Percentiles rank a stretch among this genome's conserved stretches.
These are phyloP conservation scores for Ochlodes sylvanus DNA, from an alignment of 2,888 invertebrate genomes.

Conservation along the genomic window DNA sequence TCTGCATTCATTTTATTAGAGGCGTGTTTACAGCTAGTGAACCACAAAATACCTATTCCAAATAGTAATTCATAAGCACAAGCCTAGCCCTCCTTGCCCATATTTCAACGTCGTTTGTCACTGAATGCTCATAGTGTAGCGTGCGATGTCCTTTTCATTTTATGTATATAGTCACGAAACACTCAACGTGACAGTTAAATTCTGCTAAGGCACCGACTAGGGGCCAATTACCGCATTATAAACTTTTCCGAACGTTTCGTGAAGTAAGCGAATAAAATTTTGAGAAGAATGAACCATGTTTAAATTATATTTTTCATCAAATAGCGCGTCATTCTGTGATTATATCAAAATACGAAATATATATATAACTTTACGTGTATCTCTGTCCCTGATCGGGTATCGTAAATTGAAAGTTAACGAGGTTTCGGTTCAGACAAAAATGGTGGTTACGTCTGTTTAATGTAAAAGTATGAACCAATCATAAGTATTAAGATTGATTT, in stretches of 20 bases:
- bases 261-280: no score
- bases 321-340: no score
- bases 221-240: background rate
- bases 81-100: background rate
- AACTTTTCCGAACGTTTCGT: background rate
- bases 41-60: background rate
- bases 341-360: no score
- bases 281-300: no score
- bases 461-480: no score
- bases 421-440: no score
- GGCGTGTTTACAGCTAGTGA: background rate
- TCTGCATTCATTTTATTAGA: background rate
- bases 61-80: background rate
- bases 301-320: no score
- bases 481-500: no score
- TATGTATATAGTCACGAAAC: constrained; percentile 4
- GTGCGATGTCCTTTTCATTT: constrained; percentile 9
- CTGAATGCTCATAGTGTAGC: background rate
- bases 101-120: constrained; percentile 9
- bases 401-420: no score
- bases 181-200: background rate
- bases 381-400: no score
- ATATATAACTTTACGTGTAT: no score
- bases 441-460: no score
- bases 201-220: background rate